A percentile compares a stretch with the other conserved stretches of the same genome.
phyloP scores from a whole-genome alignment of 1,140 invertebrate species.

The Periplaneta americana region DNA sequence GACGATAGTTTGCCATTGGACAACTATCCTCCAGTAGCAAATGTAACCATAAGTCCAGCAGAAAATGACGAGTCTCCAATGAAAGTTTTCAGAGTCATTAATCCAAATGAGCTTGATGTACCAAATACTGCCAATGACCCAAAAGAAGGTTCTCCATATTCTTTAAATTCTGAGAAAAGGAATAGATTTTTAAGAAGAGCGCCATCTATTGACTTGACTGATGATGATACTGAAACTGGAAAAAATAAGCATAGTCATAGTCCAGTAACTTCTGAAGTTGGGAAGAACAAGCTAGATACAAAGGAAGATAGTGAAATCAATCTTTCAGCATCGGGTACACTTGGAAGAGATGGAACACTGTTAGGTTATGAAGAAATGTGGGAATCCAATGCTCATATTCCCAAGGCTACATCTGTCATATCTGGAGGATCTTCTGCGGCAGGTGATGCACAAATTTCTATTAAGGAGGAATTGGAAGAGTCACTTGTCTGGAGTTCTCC shows the following conservation, averaged over 20 bases:
- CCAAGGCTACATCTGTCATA: background rate
- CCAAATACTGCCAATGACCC: background rate
- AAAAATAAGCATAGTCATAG: background rate
- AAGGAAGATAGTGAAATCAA: background rate
- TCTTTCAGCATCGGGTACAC: constrained; percentile 12
- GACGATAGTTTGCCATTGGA: constrained; percentile 24
- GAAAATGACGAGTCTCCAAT: background rate
- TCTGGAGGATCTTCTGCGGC: background rate
- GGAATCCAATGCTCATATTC: constrained; percentile 21
- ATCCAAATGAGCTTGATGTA: background rate
- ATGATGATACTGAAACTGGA: constrained; percentile 4
- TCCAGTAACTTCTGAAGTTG: background rate
- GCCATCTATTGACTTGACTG: constrained; percentile 15
- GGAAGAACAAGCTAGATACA: background rate
- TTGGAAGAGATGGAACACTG: constrained; percentile 24
- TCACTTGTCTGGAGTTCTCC: background rate
- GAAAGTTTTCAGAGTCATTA: background rate
- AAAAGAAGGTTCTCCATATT: background rate
- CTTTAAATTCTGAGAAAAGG: background rate
- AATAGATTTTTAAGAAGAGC: constrained; percentile 5
- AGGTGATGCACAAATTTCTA: background rate
- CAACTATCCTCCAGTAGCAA: background rate
- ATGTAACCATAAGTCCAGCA: background rate
- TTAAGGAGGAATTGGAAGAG: background rate
- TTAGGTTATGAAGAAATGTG: constrained; percentile 25